Base-by-base conservation (phyloP, 2,113 vertebrate species). In the Alethe castanea region DNA sequence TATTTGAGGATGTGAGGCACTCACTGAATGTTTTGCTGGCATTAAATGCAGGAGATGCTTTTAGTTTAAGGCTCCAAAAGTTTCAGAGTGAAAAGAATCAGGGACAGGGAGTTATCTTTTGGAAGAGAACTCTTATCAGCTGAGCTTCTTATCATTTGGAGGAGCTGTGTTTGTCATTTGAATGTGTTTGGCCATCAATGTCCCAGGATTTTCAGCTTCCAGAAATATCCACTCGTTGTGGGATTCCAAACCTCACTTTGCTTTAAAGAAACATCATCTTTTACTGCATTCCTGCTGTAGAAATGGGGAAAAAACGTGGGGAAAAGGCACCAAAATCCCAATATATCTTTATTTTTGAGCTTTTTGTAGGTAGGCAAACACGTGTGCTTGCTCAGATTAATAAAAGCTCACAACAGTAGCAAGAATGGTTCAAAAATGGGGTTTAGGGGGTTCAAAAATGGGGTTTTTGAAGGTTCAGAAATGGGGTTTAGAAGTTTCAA, bases 291-390 rank as follows among this genome's bases (percentile, higher is more conserved):
- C 59, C 81, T 86, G 53, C 50, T 72, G n/a, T 9, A 70, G 66
- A 72, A 93, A 89, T 62, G 52, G 74, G 56, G 81, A 2, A 38
- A 82, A 81, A 70, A 0, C 5, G 29, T 26, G 62, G 47, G 72
- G 11, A 52, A 93, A 90, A 91, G 59, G 33, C 64, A 52, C 29
- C 29, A 38, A 65, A 74, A 81, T 91, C 62, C 64, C 28, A 20
- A 4, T 8, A 22, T 18, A 36, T 56, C n/a, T 42, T 81, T 86
- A 19, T 0, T n/a, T 69, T 82, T 64, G 48, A 73, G 73, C 8
- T 87, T 93, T 90, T 87, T 88, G 69, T 94, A 38, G 80, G 44
- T 38, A 83, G 71, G 36, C 40, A 97, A 88, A 92, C 29, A 82
- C 38, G 48, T 38, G 44, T 54, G 70, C 84, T 81, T 84, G 79